These are phyloP conservation scores for Sebastes oblongus DNA, from an alignment of 2,797 vertebrate genomes.

Conservation along the genomic window DNA sequence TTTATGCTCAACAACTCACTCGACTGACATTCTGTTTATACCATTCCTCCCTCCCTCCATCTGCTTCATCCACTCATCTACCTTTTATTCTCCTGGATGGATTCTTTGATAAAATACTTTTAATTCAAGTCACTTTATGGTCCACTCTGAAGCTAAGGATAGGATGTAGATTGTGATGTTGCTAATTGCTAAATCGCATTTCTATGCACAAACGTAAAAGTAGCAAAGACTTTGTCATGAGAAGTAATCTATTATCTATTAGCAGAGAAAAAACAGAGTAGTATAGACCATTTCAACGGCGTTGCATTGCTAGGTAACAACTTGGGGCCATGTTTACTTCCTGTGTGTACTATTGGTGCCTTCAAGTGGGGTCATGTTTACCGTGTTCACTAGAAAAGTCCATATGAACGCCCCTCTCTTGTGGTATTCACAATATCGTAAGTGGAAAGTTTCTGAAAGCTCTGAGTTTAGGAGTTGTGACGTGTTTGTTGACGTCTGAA, in stretches of 20 bases:
- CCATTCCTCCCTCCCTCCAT: neutral
- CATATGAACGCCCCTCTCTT: too few relatives aligned
- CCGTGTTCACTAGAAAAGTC: too few relatives aligned
- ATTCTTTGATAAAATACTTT: neutral
- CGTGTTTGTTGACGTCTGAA: too few relatives aligned
- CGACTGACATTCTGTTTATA: neutral
- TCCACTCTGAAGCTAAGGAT: neutral
- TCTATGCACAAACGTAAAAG: neutral
- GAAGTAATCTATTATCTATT: neutral
- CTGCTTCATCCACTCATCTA: neutral
- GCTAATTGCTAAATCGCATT: neutral
- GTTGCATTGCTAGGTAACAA: too few relatives aligned
- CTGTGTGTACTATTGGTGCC: too few relatives aligned
- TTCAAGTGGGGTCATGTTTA: too few relatives aligned
- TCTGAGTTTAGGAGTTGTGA: too few relatives aligned
- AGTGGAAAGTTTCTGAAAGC: too few relatives aligned
- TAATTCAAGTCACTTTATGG: neutral
- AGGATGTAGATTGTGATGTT: neutral
- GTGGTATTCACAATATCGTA: too few relatives aligned
- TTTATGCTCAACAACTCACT: neutral
- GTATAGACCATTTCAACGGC: too few relatives aligned
- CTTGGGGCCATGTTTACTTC: too few relatives aligned
- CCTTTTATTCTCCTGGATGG: neutral
- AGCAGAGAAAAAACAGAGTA: neutral
- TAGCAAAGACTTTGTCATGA: neutral